Base-by-base conservation (phyloP, 53 echinoderm and acorn worm species). In the Holothuria scabra region DNA sequence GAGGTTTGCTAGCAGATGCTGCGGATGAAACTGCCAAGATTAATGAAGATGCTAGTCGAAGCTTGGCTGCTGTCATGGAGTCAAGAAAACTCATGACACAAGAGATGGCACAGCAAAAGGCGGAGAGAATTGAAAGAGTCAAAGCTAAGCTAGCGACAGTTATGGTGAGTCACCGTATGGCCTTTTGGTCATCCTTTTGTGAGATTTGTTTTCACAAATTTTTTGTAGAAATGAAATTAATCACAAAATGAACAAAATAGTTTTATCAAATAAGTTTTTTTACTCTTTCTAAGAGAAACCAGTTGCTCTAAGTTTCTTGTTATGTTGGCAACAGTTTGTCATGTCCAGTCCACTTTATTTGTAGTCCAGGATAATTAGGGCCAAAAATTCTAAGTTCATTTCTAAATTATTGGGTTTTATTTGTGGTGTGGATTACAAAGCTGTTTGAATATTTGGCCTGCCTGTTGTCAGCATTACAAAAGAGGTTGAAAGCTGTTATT, bases 71-170 rank as follows among this genome's bases (percentile, higher is more conserved):
- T 26, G 76, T 92, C 26, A 63, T 97, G 23, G 89, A 86, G 24
- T 63, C 94, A 21, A 97, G 88, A 66, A 76, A 88, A 55, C 75
- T 79, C 4, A 52, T 92, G 7, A 90, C 90, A 33, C 84, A 94
- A 18, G 92, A 94, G 21, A n/a, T 94, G 65, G 85, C 92, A 23
- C 68, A 85, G 7, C 86, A 82, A 31, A 91, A 97, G 58, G 59
- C 84, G 7, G 84, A 92, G 41, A 85, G 94, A 22, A 85, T 97
- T 84, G 97, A 94, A 33, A 85, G 92, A 13, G 97, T 92, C 70
- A 93, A 90, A 37, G 90, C 90, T 6, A 94, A 94, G 60, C 89
- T 97, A 1, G 88, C 97, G 5, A 86, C 92, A n/a, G 97, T 97
- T 76, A 85, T 94, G 92, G 97, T 97, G 90, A 46, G 92, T 86